Evolutionary conservation across 1,140 invertebrate species (phyloP).

Genomic region (Macrosteles quadrilineatus): DNA sequence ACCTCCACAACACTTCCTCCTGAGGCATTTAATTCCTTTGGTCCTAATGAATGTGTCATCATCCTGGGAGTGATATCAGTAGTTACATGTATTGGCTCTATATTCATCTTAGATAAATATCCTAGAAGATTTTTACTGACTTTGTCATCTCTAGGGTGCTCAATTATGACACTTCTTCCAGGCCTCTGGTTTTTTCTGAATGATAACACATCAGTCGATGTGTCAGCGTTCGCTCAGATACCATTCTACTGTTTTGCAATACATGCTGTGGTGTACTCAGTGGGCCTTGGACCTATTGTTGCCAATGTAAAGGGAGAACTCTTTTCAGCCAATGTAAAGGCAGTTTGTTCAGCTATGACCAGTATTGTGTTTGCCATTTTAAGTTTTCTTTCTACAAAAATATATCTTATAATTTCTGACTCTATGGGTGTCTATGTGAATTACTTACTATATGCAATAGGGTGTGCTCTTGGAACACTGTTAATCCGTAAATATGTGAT

Average conservation of each 20-base stretch:
- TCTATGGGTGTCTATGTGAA: conserved; percentile 66
- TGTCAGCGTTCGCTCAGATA: conserved; percentile 18
- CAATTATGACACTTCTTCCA: conserved; percentile 29
- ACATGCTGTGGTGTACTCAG: conserved; percentile 34
- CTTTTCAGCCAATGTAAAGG: conserved; percentile 36
- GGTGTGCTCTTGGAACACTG: conserved; percentile 57
- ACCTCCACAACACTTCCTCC: conserved; percentile 40
- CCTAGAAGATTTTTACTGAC: conserved; percentile 55
- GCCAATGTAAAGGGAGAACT: conserved; percentile 38
- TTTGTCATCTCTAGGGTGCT: conserved; percentile 47
- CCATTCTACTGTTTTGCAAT: conserved; percentile 34
- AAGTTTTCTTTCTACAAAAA: conserved; percentile 70
- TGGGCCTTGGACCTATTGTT: conserved; percentile 36
- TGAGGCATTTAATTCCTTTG: conserved; percentile 31
- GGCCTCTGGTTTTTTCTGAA: conserved; percentile 36
- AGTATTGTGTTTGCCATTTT: conserved; percentile 33
- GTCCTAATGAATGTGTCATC: conserved; percentile 36
- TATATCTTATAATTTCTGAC: conserved; percentile 62
- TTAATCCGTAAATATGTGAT: conserved; percentile 68
- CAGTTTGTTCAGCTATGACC: conserved; percentile 33
- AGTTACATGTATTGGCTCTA: conserved; percentile 25
- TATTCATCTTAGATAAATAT: conserved; percentile 48
- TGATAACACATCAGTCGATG: conserved; percentile 50
- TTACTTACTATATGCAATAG: conserved; percentile 77
- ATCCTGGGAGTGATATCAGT: conserved; percentile 41